Evolutionary conservation across 2,113 vertebrate genomes (phyloP), one percentile per base, ranked within the genome.

Genomic region (Oreochromis spilurus): DNA sequence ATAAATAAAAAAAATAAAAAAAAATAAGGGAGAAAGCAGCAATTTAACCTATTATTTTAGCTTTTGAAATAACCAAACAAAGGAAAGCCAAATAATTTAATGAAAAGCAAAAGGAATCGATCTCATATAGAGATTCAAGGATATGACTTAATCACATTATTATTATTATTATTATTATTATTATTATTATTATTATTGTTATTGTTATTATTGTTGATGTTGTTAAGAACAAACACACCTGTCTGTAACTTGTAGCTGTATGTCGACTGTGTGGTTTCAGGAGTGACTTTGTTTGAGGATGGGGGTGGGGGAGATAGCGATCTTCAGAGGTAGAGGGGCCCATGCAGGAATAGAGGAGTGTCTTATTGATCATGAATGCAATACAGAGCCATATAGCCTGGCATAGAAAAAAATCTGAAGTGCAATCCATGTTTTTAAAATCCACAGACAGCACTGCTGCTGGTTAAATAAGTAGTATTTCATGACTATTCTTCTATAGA

Each of bases 361-460:
- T 85, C 79, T 82, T 45, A 14, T 75, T 52, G 79, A 82, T 85
- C 50, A 4, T 84, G 62, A 54, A 48, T 52, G 45, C 10, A 81
- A 88, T 77, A 19, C 36, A 1, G 36, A 93, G 89, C 58, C 77
- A 65, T 65, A 83, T 29, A 26, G 72, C 87, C 84, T 77, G 92
- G 87, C 86, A 83, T 55, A 83, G 55, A 45, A 78, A 86, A 83
- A 88, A 48, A 83, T 83, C 45, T 67, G 36, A 81, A 79, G 75
- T 12, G 36, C 82, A 89, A 92, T 87, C 77, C 87, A 62, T 62
- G 13, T 29, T 21, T 87, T 75, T 72, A 9, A 65, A 65, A 65
- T 6, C n/a, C n/a, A 24, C n/a, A 43, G 65, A 24, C 19, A n/a
- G 11, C 53, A 24, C n/a, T 12, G 10, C 26, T 26, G 21, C 8